Evolutionary conservation across 2,113 vertebrate genomes (phyloP).

Genomic region (Tetraodon nigroviridis): DNA sequence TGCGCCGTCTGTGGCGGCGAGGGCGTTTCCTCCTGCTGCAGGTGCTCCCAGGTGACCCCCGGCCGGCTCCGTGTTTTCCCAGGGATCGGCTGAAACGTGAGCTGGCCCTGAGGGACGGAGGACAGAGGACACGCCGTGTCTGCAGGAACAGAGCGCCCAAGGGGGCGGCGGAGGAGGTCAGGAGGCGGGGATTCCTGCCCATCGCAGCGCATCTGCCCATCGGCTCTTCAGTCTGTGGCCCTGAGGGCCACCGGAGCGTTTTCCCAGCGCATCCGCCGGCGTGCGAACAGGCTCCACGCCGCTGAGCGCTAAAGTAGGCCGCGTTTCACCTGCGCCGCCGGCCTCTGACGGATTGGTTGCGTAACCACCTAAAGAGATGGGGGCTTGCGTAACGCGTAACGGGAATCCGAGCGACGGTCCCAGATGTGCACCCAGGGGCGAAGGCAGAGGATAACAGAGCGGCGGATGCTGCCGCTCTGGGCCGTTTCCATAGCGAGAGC

Average conservation of each 20-base stretch:
- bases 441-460: conserved; percentile 5
- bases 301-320: background rate
- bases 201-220: too few relatives aligned
- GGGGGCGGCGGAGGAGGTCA: conserved; percentile 26
- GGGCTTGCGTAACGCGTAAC: conserved; percentile 12
- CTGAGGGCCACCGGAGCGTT: too few relatives aligned
- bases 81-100: conserved; percentile 11
- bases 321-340: background rate
- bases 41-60: background rate
- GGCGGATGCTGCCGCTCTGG: conserved; percentile 17
- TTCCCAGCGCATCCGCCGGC: conserved; percentile 9
- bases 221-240: background rate
- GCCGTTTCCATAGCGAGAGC: conserved; percentile 28
- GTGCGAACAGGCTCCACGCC: conserved; percentile 14
- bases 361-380: background rate
- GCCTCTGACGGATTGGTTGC: background rate
- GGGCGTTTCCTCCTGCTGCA: background rate
- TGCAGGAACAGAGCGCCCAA: conserved; percentile 19
- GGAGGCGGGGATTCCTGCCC: background rate
- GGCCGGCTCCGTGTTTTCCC: background rate
- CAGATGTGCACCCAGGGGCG: background rate
- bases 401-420: background rate
- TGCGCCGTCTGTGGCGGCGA: too few relatives aligned
- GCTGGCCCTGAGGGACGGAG: conserved; percentile 5
- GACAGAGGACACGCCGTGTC: conserved; percentile 4